A percentile compares a stretch with the other conserved stretches of the same genome.
Conservation (phyloP, 2,113 vertebrate genomes). For the Calyptommatus sinebrachiatus region DNA sequence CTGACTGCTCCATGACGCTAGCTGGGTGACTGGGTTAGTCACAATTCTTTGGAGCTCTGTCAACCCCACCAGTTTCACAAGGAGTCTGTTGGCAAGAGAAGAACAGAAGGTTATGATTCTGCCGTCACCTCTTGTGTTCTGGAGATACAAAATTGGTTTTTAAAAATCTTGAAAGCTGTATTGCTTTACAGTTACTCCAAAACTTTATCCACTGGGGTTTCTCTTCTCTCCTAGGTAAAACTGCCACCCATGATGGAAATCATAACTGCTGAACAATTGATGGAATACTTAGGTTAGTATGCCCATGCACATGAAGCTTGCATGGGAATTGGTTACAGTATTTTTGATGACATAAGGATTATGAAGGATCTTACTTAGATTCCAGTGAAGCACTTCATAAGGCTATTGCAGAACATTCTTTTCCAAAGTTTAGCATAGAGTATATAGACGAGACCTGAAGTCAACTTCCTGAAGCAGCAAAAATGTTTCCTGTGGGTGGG, state of each 20-base stretch:
- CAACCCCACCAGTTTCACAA: too few species aligned
- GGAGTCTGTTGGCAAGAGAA: neutral
- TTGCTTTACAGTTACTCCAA: constrained; percentile 28
- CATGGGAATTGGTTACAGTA: neutral
- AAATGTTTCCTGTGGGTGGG: too few species aligned
- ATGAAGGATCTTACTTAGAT: neutral
- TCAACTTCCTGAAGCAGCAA: too few species aligned
- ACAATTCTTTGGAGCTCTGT: too few species aligned
- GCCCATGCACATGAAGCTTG: neutral
- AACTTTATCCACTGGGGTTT: neutral
- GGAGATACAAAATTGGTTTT: neutral
- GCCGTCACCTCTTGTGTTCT: too few species aligned
- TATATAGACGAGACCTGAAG: too few species aligned
- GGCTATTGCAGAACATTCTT: too few species aligned
- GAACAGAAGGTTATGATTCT: neutral
- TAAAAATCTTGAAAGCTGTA: neutral
- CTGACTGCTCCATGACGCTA: too few species aligned
- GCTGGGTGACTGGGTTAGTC: too few species aligned
- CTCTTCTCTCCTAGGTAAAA: constrained; percentile 85
- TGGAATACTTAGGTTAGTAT: constrained; percentile 97
- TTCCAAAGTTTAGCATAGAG: too few species aligned
- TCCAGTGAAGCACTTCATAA: neutral
- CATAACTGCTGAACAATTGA: constrained; percentile 96
- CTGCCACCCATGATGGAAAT: constrained; percentile 99
- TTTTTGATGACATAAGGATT: neutral